Conservation (phyloP, 2,888 invertebrate species). For the Hirtodrosophila cameraria region DNA sequence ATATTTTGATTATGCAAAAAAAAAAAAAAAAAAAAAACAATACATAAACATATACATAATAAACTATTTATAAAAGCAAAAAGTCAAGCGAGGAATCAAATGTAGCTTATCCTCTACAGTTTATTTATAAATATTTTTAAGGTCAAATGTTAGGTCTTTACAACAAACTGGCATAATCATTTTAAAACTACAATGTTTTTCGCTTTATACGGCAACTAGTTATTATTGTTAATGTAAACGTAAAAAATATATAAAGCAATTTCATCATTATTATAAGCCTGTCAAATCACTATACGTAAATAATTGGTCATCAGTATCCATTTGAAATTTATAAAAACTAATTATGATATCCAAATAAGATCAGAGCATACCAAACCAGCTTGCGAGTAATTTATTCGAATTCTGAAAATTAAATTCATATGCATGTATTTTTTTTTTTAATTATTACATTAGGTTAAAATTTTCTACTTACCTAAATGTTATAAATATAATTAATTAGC, state of each 20-base stretch:
- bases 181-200: slow-evolving; percentile 60
- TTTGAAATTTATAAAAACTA: no score
- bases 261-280: slow-evolving; percentile 40
- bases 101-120: slow-evolving; percentile 45
- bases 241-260: slow-evolving; percentile 62
- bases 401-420: slow-evolving; percentile 17
- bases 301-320: slow-evolving; percentile 38
- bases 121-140: slow-evolving; percentile 57
- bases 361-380: slow-evolving; percentile 31
- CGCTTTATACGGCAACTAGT: slow-evolving; percentile 53
- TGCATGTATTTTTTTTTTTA: slow-evolving; percentile 19
- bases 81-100: slow-evolving; percentile 42
- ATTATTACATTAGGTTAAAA: slow-evolving; percentile 22
- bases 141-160: slow-evolving; percentile 14
- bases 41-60: slow-evolving; percentile 36
- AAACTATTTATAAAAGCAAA: slow-evolving; percentile 53
- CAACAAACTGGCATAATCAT: slow-evolving; percentile 63
- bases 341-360: slow-evolving; percentile 5
- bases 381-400: slow-evolving; percentile 36
- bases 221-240: slow-evolving; percentile 17
- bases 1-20: slow-evolving; percentile 41
- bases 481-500: slow-evolving; percentile 17
- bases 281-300: slow-evolving; percentile 61
- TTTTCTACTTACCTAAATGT: slow-evolving; percentile 43
- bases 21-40: slow-evolving; percentile 17